Evolutionary conservation across 2,888 invertebrate genomes (phyloP), one percentile per base, ranked within the genome.

Genomic region (Chloroclysta siterata): DNA sequence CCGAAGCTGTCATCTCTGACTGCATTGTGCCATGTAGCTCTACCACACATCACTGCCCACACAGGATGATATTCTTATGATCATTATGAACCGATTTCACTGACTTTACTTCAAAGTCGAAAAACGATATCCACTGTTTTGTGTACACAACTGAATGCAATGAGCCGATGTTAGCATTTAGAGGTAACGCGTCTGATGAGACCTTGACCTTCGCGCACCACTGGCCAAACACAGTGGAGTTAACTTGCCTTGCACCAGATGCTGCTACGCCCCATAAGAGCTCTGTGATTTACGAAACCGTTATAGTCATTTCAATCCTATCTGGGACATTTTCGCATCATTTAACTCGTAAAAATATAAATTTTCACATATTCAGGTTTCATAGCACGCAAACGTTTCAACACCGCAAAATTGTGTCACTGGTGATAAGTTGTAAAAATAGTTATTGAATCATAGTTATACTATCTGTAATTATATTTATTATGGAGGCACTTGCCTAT

Each of bases 191-290:
- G 82, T 83, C 84, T 79, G 84, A 82, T 80, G 74, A 81, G 80
- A 74, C 91, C 92, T 89, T 89, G 90, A 82, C 91, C 91, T 92
- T 90, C 90, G 80, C 86, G 90, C 86, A 68, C 76, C 84, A 82
- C 80, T 85, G 85, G 75, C 80, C 83, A 85, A 88, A 89, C 82
- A 88, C 86, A 88, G 86, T 80, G 77, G 79, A 74, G 74, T 77
- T 82, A 79, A 81, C 81, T 80, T 78, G 81, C 78, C 75, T 79
- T 80, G 80, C 81, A 85, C 82, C 85, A 87, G 88, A 87, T 88
- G 88, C 80, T 79, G 61, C 73, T 77, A 79, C 77, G 73, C 82
- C 78, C 82, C 81, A 84, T 82, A 84, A 80, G 72, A 79, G 75
- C 76, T 74, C 70, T 71, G 72, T 81, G 79, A 81, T 79, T 81